These are phyloP conservation scores for Noctua janthe DNA, from an alignment of 2,888 invertebrate genomes.

Conservation along the genomic window DNA sequence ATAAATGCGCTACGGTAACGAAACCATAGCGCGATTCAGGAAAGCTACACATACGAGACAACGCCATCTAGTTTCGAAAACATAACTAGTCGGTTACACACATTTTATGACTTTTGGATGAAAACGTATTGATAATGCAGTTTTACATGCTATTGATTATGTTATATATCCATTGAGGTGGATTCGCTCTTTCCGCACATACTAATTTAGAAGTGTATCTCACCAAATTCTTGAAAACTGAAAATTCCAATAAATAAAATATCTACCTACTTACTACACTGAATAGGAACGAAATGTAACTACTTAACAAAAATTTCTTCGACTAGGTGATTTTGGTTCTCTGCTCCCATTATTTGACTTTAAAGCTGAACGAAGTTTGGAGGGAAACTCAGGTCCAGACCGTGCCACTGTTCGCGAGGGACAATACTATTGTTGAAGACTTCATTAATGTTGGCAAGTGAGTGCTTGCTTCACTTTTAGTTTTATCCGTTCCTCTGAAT, in stretches of 20 bases:
- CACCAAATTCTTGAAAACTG: not conserved
- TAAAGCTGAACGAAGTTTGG: constrained; percentile 84
- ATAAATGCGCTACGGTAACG: not conserved
- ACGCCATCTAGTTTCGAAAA: not conserved
- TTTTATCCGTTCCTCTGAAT: not conserved
- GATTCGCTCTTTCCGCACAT: not conserved
- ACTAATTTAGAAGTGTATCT: not conserved
- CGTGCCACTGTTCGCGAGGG: constrained; percentile 68
- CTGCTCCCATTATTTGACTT: constrained; percentile 81
- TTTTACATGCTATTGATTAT: not conserved
- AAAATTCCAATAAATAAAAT: not conserved
- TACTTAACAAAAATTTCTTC: not conserved
- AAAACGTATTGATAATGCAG: not conserved
- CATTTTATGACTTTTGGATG: not conserved
- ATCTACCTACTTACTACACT: not conserved
- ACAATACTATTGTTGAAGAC: constrained; percentile 75
- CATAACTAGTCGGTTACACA: not conserved
- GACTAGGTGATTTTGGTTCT: constrained; percentile 78
- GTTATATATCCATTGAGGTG: not conserved
- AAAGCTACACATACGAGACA: not conserved
- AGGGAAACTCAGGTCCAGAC: constrained; percentile 71
- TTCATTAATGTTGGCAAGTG: constrained; percentile 79
- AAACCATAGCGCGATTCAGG: not conserved
- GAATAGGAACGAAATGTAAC: not conserved
- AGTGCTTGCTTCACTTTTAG: constrained; percentile 28